Evolutionary conservation across 2,113 vertebrate species (phyloP).

Genomic region (Clarias magur): DNA sequence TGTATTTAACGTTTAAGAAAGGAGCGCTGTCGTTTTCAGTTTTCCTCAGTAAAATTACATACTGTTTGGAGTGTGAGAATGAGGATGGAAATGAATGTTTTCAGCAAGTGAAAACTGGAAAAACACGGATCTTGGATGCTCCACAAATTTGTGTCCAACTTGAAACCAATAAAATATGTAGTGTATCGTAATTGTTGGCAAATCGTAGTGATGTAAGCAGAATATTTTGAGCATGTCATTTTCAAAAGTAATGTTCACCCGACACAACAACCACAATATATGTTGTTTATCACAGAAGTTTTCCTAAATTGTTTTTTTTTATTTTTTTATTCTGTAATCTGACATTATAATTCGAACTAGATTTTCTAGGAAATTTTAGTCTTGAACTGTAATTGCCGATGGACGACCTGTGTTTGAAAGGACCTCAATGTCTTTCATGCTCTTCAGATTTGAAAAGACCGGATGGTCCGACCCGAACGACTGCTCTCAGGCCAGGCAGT

Average conservation of each 20-base stretch:
- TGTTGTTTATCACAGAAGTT: neutral
- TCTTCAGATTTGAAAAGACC: conserved; percentile 79
- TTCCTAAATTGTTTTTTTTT: neutral
- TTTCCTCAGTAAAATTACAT: neutral
- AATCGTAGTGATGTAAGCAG: neutral
- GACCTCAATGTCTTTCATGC: neutral
- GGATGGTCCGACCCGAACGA: conserved; percentile 73
- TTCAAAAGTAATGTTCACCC: neutral
- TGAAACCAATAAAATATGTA: neutral
- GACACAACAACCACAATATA: too few relatives aligned
- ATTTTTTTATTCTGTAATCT: neutral
- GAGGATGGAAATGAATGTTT: neutral
- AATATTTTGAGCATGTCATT: neutral
- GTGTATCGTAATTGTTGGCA: neutral
- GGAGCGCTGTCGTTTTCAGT: too few relatives aligned
- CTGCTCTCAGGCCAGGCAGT: conserved; percentile 75
- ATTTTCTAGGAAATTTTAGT: too few relatives aligned
- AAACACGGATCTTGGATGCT: neutral
- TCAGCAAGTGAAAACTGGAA: neutral
- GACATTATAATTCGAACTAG: neutral
- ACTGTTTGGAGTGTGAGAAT: neutral
- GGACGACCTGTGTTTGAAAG: neutral
- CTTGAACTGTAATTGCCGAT: neutral
- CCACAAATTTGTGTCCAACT: neutral
- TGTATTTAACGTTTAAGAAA: neutral